Percentiles rank a stretch among this genome's conserved stretches.
phyloP scores from a whole-genome alignment of 2,888 invertebrate species.

The Brachyptera risi region DNA sequence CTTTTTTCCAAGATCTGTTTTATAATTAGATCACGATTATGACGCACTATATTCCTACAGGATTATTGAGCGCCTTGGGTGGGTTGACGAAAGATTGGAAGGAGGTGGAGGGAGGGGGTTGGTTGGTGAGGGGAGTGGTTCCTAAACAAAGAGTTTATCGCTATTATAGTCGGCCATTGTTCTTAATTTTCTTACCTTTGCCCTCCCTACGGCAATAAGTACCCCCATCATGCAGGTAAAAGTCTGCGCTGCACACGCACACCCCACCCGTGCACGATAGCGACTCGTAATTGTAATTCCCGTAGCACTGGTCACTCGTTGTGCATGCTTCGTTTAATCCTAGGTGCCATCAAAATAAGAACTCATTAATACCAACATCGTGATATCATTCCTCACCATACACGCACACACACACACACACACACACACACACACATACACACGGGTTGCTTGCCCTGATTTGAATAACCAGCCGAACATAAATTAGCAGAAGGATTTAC shows the following conservation, averaged over 20 bases:
- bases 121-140: too few relatives aligned
- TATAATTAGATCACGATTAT: too few relatives aligned
- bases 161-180: too few relatives aligned
- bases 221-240: not conserved
- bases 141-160: too few relatives aligned
- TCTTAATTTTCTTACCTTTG: not conserved
- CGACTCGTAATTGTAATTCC: conserved; percentile 11
- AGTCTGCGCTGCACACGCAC: conserved; percentile 7
- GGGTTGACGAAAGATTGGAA: too few relatives aligned
- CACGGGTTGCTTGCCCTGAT: not conserved
- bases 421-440: too few relatives aligned
- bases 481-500: too few relatives aligned
- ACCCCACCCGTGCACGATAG: not conserved
- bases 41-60: too few relatives aligned
- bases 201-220: conserved; percentile 6
- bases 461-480: not conserved
- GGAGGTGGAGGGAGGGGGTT: too few relatives aligned
- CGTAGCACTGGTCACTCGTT: conserved; percentile 11
- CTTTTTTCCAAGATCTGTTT: too few relatives aligned
- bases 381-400: not conserved
- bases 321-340: conserved; percentile 1
- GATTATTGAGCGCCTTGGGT: too few relatives aligned
- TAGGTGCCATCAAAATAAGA: conserved; percentile 1
- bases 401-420: not conserved
- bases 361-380: not conserved